Evolutionary conservation across 2,113 vertebrate species (phyloP).

Genomic region (Formicarius rufipectus): DNA sequence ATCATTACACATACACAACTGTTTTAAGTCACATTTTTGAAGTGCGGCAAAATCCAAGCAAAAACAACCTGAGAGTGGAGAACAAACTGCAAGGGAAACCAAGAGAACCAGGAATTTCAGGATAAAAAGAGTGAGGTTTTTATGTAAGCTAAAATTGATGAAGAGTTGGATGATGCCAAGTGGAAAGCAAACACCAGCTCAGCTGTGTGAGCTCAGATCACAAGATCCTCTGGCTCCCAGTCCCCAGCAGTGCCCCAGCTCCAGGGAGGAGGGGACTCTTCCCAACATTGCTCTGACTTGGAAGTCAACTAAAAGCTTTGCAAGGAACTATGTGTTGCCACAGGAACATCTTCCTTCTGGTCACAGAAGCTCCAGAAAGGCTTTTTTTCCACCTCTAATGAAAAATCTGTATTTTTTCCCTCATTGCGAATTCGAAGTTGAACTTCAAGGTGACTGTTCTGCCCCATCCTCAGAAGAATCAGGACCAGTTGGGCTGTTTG

Average conservation of each 20-base stretch:
- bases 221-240: not conserved
- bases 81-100: not conserved
- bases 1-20: not conserved
- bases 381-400: not conserved
- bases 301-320: slow-evolving; percentile 19
- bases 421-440: not conserved
- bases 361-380: not conserved
- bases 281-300: not conserved
- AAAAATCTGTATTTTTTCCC: not conserved
- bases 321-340: not conserved
- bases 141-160: not conserved
- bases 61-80: not conserved
- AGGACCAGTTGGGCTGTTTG: not conserved
- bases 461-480: not conserved
- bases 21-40: not conserved
- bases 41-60: not conserved
- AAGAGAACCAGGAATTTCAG: not conserved
- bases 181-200: not conserved
- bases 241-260: slow-evolving; percentile 20
- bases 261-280: slow-evolving; percentile 6
- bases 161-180: not conserved
- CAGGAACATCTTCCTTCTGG: not conserved
- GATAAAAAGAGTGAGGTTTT: not conserved
- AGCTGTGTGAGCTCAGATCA: not conserved
- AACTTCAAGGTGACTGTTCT: not conserved